Conservation (phyloP, 2,113 vertebrate species). For the Pluvianellus socialis region DNA sequence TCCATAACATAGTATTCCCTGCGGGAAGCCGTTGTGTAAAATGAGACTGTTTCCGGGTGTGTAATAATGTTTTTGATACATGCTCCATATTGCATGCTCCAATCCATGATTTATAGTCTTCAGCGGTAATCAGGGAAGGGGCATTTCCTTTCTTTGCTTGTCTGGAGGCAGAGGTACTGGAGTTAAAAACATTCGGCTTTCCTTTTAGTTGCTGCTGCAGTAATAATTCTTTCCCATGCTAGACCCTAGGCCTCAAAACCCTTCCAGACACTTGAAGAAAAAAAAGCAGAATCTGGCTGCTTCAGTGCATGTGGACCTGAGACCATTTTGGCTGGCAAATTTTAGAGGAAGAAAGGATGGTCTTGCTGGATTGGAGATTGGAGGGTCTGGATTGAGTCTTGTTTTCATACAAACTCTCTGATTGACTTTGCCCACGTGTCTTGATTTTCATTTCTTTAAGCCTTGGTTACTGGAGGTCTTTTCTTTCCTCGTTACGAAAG, state of each 20-base stretch:
- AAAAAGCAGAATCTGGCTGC: not conserved
- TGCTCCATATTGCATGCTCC: not conserved
- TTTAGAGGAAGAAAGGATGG: not conserved
- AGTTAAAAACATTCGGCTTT: not conserved
- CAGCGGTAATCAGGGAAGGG: not conserved
- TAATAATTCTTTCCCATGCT: not conserved
- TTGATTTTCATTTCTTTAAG: not conserved
- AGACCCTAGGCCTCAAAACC: not conserved
- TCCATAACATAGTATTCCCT: not conserved
- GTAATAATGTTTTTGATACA: slow-evolving; percentile 11
- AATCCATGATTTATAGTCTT: not conserved
- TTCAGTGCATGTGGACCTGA: not conserved
- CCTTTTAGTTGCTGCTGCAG: not conserved
- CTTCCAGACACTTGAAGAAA: not conserved
- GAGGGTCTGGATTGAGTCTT: not conserved
- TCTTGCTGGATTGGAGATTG: not conserved
- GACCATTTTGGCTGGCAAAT: not conserved
- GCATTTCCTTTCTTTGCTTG: not conserved
- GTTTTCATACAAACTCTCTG: not conserved
- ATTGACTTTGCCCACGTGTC: not conserved
- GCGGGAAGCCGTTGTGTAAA: not conserved
- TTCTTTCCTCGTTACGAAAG: not conserved
- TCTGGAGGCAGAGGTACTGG: not conserved
- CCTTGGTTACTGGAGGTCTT: not conserved
- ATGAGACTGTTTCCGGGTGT: not conserved